Evolutionary conservation across 2,888 invertebrate genomes (phyloP), one percentile per base, ranked within the genome.

Genomic region (Stegophylla sp.): DNA sequence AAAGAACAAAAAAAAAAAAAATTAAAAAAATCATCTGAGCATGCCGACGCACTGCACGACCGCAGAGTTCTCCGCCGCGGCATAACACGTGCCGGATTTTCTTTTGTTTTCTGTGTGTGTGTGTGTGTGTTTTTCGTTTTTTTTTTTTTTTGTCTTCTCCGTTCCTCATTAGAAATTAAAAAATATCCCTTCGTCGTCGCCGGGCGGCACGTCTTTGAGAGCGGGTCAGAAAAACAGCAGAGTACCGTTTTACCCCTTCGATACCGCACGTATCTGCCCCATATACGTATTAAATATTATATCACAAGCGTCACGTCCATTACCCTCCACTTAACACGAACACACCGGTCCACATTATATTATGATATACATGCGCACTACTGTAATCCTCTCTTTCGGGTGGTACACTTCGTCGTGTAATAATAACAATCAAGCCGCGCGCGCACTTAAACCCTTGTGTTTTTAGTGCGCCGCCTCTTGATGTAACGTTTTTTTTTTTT

Each of bases 371-470:
- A n/a, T n/a, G 72, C 23, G 53, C 51, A 64, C 76, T 76, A n/a
- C n/a, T n/a, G n/a, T n/a, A 53, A 76, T 66, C 53, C 53, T 75
- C 63, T 76, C 66, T 66, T 75, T 75, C 63, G 43, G 48, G 63
- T n/a, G n/a, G n/a, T n/a, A n/a, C 48, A 63, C 48, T 75, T 76
- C 53, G n/a, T n/a, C n/a, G n/a, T n/a, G n/a, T n/a, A n/a, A 76
- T 76, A 53, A 34, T 34, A 77, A 77, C 67, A 77, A 77, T 77
- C 74, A 12, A 48, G 61, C 48, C 61, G 74, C 74, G 48, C 74
- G 48, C 61, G 74, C 74, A 63, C 74, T 74, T 77, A 77, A 77
- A 56, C 77, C 66, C 77, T 77, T 66, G 76, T 76, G 76, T 76
- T 76, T 76, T 76, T 76, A 76, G 53, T 76, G 53, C 34, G 13